A percentile compares a stretch with the other conserved stretches of the same genome.
These are phyloP conservation scores for Onychomys arenicola DNA, from an alignment of 2,797 vertebrate genomes.

Conservation along the genomic window DNA sequence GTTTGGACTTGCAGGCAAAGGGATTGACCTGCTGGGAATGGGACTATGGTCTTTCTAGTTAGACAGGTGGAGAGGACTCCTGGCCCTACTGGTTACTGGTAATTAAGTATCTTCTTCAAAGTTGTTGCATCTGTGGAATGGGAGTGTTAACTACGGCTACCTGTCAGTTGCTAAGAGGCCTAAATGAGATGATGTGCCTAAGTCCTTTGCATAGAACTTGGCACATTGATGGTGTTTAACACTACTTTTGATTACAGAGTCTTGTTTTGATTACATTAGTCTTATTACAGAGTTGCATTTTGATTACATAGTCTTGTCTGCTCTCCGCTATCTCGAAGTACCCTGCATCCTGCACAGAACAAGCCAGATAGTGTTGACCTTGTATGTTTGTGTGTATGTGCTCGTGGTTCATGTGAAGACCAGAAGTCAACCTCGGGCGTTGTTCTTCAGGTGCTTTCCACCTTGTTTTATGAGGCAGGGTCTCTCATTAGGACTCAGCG, in stretches of 20 bases:
- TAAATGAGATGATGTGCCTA: not conserved
- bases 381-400: not conserved
- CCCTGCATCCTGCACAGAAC: not conserved
- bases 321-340: not conserved
- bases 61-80: not conserved
- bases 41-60: not conserved
- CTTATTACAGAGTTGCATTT: not conserved
- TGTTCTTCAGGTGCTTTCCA: not conserved
- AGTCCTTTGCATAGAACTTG: not conserved
- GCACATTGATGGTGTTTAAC: not conserved
- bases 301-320: not conserved
- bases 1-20: not conserved
- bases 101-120: not conserved
- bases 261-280: not conserved
- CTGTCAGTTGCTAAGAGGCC: conserved; percentile 11
- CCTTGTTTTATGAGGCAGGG: not conserved
- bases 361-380: not conserved
- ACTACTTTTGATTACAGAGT: not conserved
- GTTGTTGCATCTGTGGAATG: not conserved
- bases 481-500: not conserved
- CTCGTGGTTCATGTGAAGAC: too few relatives aligned
- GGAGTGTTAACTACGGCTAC: not conserved
- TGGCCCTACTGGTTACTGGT: not conserved
- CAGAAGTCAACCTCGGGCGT: not conserved
- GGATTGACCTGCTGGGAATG: not conserved